These are phyloP conservation scores for Microcebus jonahi DNA, from an alignment of 2,113 vertebrate genomes.

Conservation along the genomic window DNA sequence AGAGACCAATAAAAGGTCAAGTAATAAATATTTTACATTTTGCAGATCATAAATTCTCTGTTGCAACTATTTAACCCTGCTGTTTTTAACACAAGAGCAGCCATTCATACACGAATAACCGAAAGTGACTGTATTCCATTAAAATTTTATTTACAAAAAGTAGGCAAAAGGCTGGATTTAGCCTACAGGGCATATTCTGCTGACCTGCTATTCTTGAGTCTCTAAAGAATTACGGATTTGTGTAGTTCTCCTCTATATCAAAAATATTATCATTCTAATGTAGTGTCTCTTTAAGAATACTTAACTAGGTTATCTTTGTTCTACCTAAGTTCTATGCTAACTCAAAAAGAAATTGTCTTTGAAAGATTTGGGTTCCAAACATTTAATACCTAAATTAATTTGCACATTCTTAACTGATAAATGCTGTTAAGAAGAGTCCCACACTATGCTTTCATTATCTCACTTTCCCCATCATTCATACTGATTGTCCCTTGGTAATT, in stretches of 20 bases:
- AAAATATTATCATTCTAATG: background rate
- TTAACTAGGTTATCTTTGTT: background rate
- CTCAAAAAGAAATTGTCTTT: slow-evolving; percentile 23
- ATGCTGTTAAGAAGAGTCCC: background rate
- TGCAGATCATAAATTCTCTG: background rate
- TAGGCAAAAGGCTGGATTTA: background rate
- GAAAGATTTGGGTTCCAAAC: slow-evolving; percentile 28
- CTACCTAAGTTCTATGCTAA: background rate
- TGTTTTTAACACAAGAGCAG: background rate
- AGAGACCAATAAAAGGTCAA: background rate
- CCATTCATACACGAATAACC: background rate
- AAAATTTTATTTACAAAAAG: slow-evolving; percentile 22
- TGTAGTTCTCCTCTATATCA: background rate
- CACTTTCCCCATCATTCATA: slow-evolving; percentile 29
- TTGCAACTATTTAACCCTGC: background rate
- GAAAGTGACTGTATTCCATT: background rate
- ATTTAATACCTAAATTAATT: slow-evolving; percentile 57
- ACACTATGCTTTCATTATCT: slow-evolving; percentile 40
- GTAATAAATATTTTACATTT: background rate
- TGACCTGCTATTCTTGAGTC: background rate
- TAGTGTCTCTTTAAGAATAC: background rate
- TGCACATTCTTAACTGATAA: slow-evolving; percentile 20
- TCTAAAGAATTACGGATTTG: background rate
- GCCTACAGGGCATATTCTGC: background rate
- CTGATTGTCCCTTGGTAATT: slow-evolving; percentile 62